Conservation (phyloP, 2,888 invertebrate species). For the Holacanthella duospinosa region DNA sequence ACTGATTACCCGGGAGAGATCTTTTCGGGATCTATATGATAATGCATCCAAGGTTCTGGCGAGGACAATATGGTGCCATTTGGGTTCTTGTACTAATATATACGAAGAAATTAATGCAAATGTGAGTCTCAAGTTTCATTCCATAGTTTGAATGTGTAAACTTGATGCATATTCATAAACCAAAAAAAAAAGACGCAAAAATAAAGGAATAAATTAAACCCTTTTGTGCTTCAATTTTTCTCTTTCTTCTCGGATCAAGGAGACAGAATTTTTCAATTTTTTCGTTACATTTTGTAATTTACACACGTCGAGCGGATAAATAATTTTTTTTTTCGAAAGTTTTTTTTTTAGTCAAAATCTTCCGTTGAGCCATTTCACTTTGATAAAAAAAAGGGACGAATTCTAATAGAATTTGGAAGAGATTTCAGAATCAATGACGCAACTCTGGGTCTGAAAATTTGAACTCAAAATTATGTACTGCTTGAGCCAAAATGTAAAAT, state of each 20-base stretch:
- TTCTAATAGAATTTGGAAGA: neutral
- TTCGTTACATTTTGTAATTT: neutral
- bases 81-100: neutral
- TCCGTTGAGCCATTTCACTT: neutral
- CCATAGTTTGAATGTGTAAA: conserved; percentile 1
- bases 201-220: conserved; percentile 1
- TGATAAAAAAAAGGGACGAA: neutral
- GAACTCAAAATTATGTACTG: too few relatives aligned
- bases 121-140: neutral
- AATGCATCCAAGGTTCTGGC: neutral
- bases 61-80: neutral
- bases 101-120: neutral
- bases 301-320: neutral
- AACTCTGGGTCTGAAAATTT: too few relatives aligned
- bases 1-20: neutral
- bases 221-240: conserved; percentile 1
- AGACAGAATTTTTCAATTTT: neutral
- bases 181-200: neutral
- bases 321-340: too few relatives aligned
- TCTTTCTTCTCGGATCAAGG: neutral
- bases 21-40: neutral
- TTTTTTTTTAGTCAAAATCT: too few relatives aligned
- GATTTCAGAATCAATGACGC: neutral
- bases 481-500: too few relatives aligned
- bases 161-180: conserved; percentile 6